These are phyloP conservation scores for Neelides folsomi DNA, from an alignment of 2,888 invertebrate genomes.

Conservation along the genomic window DNA sequence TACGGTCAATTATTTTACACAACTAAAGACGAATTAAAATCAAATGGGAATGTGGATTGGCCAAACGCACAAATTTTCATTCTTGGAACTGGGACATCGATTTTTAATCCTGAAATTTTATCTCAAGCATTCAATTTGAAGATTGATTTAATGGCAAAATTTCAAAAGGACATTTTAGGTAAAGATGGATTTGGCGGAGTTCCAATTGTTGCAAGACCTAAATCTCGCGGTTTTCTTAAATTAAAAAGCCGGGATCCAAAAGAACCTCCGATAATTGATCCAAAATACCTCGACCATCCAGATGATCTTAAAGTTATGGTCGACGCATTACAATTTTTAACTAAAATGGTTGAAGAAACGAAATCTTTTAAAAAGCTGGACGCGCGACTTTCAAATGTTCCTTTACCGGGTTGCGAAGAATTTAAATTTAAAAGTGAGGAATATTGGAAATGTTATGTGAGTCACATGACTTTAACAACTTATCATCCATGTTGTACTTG, in stretches of 20 bases:
- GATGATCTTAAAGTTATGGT: background rate
- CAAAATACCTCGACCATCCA: background rate
- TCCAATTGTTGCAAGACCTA: no score
- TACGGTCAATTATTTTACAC: background rate
- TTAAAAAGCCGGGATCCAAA: no score
- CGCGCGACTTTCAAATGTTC: slow-evolving; percentile 8
- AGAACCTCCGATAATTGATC: no score
- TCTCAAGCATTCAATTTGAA: background rate
- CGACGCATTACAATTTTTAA: slow-evolving; percentile 3
- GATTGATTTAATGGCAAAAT: background rate
- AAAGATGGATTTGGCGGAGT: no score
- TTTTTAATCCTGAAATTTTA: background rate
- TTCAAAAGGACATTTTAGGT: no score
- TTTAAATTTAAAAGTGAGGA: slow-evolving; percentile 44
- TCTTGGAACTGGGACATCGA: no score
- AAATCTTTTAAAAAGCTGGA: slow-evolving; percentile 22
- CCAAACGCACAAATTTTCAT: slow-evolving; percentile 57
- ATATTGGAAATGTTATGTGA: slow-evolving; percentile 52
- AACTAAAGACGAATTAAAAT: background rate
- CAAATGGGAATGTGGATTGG: slow-evolving; percentile 43
- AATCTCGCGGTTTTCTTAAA: no score
- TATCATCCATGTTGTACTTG: slow-evolving; percentile 52
- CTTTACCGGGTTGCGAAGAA: slow-evolving; percentile 28
- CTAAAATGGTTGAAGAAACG: slow-evolving; percentile 23
- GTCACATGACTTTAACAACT: slow-evolving; percentile 52